Evolutionary conservation across 2,888 invertebrate genomes (phyloP), one percentile per base, ranked within the genome.

Genomic region (Boloria euphrosyne): DNA sequence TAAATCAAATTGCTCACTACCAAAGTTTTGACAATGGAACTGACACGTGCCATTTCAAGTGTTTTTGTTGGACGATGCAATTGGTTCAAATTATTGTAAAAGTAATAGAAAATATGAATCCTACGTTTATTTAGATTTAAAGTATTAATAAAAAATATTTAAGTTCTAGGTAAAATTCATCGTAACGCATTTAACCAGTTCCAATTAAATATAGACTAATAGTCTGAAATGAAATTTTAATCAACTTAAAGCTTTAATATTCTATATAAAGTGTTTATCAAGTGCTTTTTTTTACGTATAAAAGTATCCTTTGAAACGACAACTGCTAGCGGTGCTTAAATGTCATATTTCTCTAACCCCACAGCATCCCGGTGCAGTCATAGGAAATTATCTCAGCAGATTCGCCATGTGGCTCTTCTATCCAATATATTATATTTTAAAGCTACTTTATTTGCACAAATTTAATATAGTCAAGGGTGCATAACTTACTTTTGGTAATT

Each of bases 401-500:
- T 78, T 80, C 81, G 81, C 88, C 90, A 90, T 87, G 87, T 90
- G 90, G 85, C 83, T 74, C 78, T 73, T 78, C 81, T 85, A 83
- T 80, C 80, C 83, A 80, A 80, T 84, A 81, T 67, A 64, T 67
- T 84, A 85, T 81, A 84, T 86, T 86, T 85, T 84, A 86, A 86
- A 80, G 76, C 76, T 78, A 79, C 81, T 84, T 81, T 89, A 89
- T 89, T 89, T 86, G 84, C 80, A 76, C 77, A 89, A 90, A 90
- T 90, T 88, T 82, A 82, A 86, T 88, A 86, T 87, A 87, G 83
- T 86, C 86, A 87, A 87, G 91, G 91, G 91, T 92, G 91, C 91
- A 92, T 92, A 91, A 91, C 84, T 90, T 89, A 85, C 85, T 87
- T 87, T 83, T 73, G 73, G 82, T 89, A 90, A 91, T 92, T 91